Evolutionary conservation across 2,797 vertebrate genomes (phyloP).

Genomic region (Amazona ochrocephala): DNA sequence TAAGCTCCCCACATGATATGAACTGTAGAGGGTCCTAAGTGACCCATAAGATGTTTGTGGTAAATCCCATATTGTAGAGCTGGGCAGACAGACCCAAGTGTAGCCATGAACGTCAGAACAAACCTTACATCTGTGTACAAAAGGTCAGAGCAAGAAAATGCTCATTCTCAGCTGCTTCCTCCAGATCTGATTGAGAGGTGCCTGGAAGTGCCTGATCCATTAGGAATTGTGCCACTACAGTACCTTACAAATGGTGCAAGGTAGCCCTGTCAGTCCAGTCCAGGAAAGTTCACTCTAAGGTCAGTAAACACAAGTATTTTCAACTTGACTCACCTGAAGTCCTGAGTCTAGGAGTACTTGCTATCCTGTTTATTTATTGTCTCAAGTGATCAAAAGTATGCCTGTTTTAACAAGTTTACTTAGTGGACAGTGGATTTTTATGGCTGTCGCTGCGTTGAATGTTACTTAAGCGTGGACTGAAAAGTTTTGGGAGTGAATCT

Average conservation of each 20-base stretch:
- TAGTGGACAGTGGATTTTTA: not conserved
- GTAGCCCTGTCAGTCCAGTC: not conserved
- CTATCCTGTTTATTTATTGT: not conserved
- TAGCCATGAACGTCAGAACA: not conserved
- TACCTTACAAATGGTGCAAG: not conserved
- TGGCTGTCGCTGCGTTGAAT: not conserved
- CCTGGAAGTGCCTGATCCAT: not conserved
- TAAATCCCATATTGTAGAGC: not conserved
- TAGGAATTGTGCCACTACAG: not conserved
- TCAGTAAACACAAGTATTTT: not conserved
- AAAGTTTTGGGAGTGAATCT: not conserved
- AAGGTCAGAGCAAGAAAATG: not conserved
- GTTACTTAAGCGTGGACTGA: not conserved
- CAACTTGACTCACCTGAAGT: not conserved
- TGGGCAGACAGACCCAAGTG: not conserved
- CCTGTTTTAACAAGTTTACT: not conserved
- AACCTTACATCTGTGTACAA: not conserved
- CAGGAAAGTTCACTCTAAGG: not conserved
- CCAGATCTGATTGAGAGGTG: not conserved
- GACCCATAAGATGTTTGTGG: slow-evolving; percentile 26
- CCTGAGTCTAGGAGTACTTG: not conserved
- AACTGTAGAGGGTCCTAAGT: slow-evolving; percentile 32
- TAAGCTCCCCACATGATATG: slow-evolving; percentile 26
- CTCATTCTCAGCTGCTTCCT: not conserved
- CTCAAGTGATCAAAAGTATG: not conserved